Base-by-base conservation (phyloP, 2,888 invertebrate species). In the Andrena minutula region DNA sequence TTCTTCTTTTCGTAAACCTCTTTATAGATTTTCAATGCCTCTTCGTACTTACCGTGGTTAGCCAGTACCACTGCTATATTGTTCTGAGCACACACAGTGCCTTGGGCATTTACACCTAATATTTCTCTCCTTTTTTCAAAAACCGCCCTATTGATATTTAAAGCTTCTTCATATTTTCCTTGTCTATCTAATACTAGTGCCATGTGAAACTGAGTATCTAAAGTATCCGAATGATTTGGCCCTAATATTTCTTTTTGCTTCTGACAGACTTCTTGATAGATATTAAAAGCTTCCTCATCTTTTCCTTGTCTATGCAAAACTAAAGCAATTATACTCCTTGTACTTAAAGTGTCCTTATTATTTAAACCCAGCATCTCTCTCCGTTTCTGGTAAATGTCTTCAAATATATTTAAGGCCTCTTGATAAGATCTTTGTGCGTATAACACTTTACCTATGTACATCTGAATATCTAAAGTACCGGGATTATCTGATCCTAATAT, bases 11-110 rank as follows among this genome's bases (percentile, higher is more conserved):
- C 35, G n/a, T 4, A 35, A 3, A 56, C 35, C 8, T 56, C 28
- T 23, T n/a, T 2, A 6, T 28, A 58, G 0, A 70, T 70, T 12
- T 58, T 30, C n/a, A 70, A 58, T 8, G 58, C 69, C 58, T 70
- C 58, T 1, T 58, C 58, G 2, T 12, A 20, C 3, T 28, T 70
- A 28, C n/a, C 3, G 28, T 70, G 35, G 12, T 5, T 16, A 16
- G 1, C 0, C 7, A 64, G 23, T 23, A 64, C 63, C 63, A 64
- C 26, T 23, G 63, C 63, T 64, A 64, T 64, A 41, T 64, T 64
- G n/a, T 64, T 64, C 23, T 41, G 41, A 16, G 41, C 63, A 41
- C 41, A 2, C 12, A 64, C 7, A 6, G 63, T 41, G 7, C 0
- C 16, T 2, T 1, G 12, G 7, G 20, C 0, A 41, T 64, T 35